A percentile compares a stretch with the other conserved stretches of the same genome.
These are phyloP conservation scores for Achroia grisella DNA, from an alignment of 1,140 invertebrate species.

Conservation along the genomic window DNA sequence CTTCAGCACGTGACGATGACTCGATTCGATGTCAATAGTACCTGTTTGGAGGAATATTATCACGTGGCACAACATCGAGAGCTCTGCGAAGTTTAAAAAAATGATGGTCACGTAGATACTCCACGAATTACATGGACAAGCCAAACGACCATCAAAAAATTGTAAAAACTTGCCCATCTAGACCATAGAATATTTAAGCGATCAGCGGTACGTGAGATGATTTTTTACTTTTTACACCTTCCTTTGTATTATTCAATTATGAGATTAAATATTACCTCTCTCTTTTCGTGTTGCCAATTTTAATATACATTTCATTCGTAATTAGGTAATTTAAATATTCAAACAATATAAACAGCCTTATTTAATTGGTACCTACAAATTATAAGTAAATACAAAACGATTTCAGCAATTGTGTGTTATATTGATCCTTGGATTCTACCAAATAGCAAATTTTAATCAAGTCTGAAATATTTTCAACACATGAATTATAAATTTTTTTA, in stretches of 20 bases:
- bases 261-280: conserved; percentile 26
- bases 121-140: conserved; percentile 61
- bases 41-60: conserved; percentile 58
- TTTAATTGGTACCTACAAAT: no score
- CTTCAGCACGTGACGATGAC: conserved; percentile 34
- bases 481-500: no score
- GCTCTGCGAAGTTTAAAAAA: conserved; percentile 47
- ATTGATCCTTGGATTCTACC: no score
- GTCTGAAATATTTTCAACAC: no score
- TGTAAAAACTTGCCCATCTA: conserved; percentile 49
- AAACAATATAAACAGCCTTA: no score
- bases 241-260: conserved; percentile 27
- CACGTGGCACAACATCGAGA: conserved; percentile 22
- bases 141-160: conserved; percentile 41
- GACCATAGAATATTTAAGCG: conserved; percentile 47
- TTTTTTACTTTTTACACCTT: conserved; percentile 36
- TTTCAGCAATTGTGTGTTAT: no score
- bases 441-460: no score
- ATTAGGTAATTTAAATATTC: no score
- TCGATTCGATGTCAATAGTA: conserved; percentile 38
- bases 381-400: no score
- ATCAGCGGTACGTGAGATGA: conserved; percentile 41
- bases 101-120: conserved; percentile 60
- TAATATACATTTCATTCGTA: no score
- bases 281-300: not conserved